Evolutionary conservation across 92 coral and sea anemone genomes (phyloP).

Genomic region (Umimayanthus chanpuru): DNA sequence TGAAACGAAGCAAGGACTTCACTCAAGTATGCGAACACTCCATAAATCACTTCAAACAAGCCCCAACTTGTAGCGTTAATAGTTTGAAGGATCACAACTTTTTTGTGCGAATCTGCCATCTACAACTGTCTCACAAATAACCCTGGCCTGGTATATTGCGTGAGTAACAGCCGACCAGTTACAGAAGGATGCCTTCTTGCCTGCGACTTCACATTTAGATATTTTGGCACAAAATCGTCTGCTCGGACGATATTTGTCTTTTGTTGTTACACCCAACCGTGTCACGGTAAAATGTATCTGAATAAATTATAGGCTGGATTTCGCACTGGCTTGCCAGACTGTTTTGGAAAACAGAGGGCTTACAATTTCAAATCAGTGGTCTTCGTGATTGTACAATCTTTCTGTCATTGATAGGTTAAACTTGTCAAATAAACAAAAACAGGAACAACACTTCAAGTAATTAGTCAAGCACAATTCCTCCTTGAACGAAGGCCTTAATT

Average conservation of each 20-base stretch:
- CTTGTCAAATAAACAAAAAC: too few relatives aligned
- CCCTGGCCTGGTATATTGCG: too few relatives aligned
- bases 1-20: not conserved
- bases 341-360: not conserved
- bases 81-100: not conserved
- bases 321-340: not conserved
- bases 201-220: not conserved
- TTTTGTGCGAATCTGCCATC: not conserved
- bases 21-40: not conserved
- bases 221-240: too few relatives aligned
- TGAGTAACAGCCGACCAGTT: not conserved
- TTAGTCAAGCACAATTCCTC: not conserved
- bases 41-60: not conserved
- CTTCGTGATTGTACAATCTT: too few relatives aligned
- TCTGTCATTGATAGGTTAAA: not conserved
- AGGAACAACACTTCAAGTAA: too few relatives aligned
- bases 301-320: not conserved
- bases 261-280: not conserved
- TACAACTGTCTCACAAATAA: too few relatives aligned
- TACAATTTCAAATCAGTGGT: too few relatives aligned
- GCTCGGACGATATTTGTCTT: too few relatives aligned
- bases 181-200: not conserved
- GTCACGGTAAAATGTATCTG: not conserved
- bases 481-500: not conserved
- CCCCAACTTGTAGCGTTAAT: not conserved